Percentiles rank a stretch among this genome's conserved stretches.
Conservation (phyloP, 1,140 invertebrate genomes). For the Aradophagus sp. region DNA sequence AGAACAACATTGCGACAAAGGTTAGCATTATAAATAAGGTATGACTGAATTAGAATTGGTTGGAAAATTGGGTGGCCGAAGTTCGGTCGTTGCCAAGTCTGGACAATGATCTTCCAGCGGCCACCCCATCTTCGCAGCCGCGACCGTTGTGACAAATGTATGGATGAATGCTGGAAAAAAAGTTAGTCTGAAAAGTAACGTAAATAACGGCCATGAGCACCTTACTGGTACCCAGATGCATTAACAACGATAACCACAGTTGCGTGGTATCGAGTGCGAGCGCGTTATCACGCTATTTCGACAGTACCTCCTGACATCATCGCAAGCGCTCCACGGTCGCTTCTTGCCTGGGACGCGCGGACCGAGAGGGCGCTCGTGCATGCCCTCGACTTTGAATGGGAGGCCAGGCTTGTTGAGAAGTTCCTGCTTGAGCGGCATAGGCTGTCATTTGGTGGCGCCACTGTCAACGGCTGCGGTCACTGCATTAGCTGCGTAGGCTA, state of each 20-base stretch:
- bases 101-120: too few relatives aligned
- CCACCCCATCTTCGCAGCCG: conserved; percentile 3
- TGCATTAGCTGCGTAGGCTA: too few relatives aligned
- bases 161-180: conserved; percentile 45
- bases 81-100: not conserved
- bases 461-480: too few relatives aligned
- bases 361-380: not conserved
- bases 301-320: conserved; percentile 64
- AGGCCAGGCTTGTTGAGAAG: too few relatives aligned
- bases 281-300: conserved; percentile 59
- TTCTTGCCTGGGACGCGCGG: conserved; percentile 40
- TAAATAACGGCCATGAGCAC: conserved; percentile 18
- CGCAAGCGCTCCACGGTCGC: conserved; percentile 41
- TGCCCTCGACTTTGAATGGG: not conserved
- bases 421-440: too few relatives aligned
- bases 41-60: not conserved
- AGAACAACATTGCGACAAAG: conserved; percentile 6
- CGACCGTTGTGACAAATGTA: conserved; percentile 4
- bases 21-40: conserved; percentile 17
- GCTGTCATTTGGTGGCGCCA: too few relatives aligned
- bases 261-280: conserved; percentile 34
- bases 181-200: conserved; percentile 24
- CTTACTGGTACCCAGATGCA: conserved; percentile 12
- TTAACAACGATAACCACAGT: conserved; percentile 22
- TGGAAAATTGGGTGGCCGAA: conserved; percentile 5